Base-by-base conservation (phyloP, 2,888 invertebrate genomes). In the Agrochola macilenta region DNA sequence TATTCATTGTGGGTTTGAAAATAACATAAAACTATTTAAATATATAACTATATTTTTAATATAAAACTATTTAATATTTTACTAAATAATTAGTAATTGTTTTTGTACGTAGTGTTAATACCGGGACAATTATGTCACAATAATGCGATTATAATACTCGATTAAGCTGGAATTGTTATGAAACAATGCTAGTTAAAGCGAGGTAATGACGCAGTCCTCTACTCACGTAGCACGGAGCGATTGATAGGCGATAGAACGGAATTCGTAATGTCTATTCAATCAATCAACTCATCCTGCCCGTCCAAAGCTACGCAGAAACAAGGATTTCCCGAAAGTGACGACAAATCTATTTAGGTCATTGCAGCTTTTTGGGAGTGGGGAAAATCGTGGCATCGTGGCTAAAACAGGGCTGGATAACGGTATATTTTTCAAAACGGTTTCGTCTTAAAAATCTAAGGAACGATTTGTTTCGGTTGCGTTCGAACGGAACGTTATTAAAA, bases 181-280 rank as follows among this genome's bases (percentile, higher is more conserved):
- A 70, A 58, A 78, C 78, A 85, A 74, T 84, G 26, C 49, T 39
- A 63, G 81, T 66, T 49, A 66, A 43, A 58, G 43, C 71, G 30
- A 71, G 57, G 57, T 70, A 81, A 83, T 83, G 70, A 83, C 66
- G 78, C 66, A 61, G 43, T 52, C 23, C 73, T 61, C 60, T 79
- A 83, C 79, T 69, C 49, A 73, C 54, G 73, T 69, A 26, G 23
- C 84, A 61, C 23, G 23, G 73, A 79, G 49, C 84, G 84, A 81
- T 81, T 81, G 61, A 79, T 81, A 83, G 73, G 65, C 69, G n/a
- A 64, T 69, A 46, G 83, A 78, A 83, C 61, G 79, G 84, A 81
- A 81, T 81, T 83, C 64, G 73, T 81, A 73, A 83, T 69, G 84
- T 61, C 84, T 60, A 83, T 73, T 69, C 84, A 83, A 81, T 81